phyloP scores from a whole-genome alignment of 2,888 invertebrate genomes.

The Orthosia cruda region DNA sequence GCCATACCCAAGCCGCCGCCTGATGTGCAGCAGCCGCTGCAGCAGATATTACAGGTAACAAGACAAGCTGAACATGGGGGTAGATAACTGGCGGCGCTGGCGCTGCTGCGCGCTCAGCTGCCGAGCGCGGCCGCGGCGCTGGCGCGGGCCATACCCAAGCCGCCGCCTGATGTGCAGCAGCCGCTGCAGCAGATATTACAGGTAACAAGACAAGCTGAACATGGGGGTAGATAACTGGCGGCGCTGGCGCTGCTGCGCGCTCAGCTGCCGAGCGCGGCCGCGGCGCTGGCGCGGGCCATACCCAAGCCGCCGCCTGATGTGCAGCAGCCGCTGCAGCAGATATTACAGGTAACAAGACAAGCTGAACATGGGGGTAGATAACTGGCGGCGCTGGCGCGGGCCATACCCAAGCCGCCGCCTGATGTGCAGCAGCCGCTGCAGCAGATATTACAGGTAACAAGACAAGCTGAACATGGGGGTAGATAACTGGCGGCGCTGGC shows the following conservation, averaged over 20 bases:
- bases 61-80: slow-evolving; percentile 87
- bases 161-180: slow-evolving; percentile 72
- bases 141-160: slow-evolving; percentile 75
- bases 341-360: too few species aligned
- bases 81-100: slow-evolving; percentile 85
- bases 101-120: slow-evolving; percentile 79
- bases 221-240: slow-evolving; percentile 86
- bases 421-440: slow-evolving; percentile 76
- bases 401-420: slow-evolving; percentile 77
- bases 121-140: slow-evolving; percentile 77
- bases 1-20: too few species aligned
- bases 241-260: slow-evolving; percentile 84
- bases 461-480: slow-evolving; percentile 53
- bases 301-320: too few species aligned
- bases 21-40: too few species aligned
- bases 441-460: slow-evolving; percentile 63
- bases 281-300: slow-evolving; percentile 76
- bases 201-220: slow-evolving; percentile 79
- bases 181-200: slow-evolving; percentile 77
- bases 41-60: too few species aligned
- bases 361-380: too few species aligned
- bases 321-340: too few species aligned
- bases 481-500: slow-evolving; percentile 87
- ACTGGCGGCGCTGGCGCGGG: slow-evolving; percentile 75
- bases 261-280: slow-evolving; percentile 74